phyloP scores from a whole-genome alignment of 2,113 vertebrate genomes.

The Chloropsis cyanopogon region DNA sequence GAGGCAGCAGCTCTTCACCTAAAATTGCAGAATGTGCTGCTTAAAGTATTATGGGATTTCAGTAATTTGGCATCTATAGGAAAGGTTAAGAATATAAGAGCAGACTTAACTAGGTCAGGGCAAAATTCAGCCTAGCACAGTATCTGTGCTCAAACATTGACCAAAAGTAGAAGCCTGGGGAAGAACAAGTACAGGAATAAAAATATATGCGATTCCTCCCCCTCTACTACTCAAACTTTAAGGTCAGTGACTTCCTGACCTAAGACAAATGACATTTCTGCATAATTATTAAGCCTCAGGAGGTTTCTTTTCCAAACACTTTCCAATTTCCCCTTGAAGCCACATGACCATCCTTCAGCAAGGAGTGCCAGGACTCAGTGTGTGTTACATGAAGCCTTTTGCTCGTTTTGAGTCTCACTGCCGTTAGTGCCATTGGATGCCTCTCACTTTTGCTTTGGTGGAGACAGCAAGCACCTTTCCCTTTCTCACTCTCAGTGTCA shows the following conservation, averaged over 20 bases:
- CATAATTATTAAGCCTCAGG: neutral
- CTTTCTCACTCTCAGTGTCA: neutral
- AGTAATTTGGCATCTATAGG: neutral
- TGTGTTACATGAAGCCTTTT: neutral
- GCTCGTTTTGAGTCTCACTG: neutral
- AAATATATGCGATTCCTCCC: neutral
- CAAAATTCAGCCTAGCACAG: neutral
- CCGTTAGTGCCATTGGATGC: fast-evolving
- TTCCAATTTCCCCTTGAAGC: neutral
- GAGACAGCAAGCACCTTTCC: neutral
- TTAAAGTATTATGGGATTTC: neutral
- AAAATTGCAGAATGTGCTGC: neutral
- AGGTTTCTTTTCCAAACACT: neutral
- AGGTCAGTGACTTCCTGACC: neutral
- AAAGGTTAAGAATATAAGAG: slow-evolving; percentile 3
- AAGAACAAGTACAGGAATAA: neutral
- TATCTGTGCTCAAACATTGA: neutral
- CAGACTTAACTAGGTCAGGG: neutral
- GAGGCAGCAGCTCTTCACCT: neutral
- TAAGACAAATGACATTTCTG: neutral
- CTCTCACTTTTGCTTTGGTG: neutral
- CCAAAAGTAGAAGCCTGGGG: neutral
- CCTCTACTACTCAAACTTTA: neutral
- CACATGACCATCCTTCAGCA: neutral
- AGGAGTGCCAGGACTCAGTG: neutral